phyloP scores from a whole-genome alignment of 2,113 vertebrate species.

The Zosterops japonicus region DNA sequence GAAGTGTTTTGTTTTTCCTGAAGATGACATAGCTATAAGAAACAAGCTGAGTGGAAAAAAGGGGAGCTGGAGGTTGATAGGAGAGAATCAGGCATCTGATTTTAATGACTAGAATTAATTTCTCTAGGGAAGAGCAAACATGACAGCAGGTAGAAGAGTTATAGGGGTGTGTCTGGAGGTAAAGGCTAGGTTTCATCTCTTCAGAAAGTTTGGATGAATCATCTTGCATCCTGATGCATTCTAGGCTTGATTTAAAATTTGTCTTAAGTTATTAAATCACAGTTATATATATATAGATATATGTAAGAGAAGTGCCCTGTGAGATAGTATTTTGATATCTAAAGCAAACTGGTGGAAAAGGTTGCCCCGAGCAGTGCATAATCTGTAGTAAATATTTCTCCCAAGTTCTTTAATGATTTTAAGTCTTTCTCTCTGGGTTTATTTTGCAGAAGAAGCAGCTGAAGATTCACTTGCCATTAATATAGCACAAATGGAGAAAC shows the following conservation, averaged over 20 bases:
- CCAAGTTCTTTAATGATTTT: not conserved
- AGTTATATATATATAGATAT: no score
- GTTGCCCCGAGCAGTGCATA: not conserved
- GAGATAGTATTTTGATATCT: not conserved
- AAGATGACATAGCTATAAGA: not conserved
- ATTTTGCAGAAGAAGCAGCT: conserved; percentile 80
- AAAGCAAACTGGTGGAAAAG: not conserved
- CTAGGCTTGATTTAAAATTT: not conserved
- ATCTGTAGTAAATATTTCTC: not conserved
- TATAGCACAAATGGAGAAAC: conserved; percentile 87
- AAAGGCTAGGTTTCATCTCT: not conserved
- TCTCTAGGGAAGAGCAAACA: not conserved
- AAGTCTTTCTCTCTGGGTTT: not conserved
- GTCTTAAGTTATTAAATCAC: not conserved
- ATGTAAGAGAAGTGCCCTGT: not conserved
- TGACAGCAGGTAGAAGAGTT: not conserved
- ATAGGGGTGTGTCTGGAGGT: not conserved
- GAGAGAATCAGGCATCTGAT: not conserved
- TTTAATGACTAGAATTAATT: not conserved
- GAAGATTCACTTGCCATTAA: conserved; percentile 81
- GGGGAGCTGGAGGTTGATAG: no score
- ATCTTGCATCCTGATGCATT: not conserved
- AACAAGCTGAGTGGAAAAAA: not conserved
- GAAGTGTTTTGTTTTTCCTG: not conserved
- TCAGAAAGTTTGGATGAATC: not conserved